phyloP scores from a whole-genome alignment of 2,888 invertebrate genomes.

The Agrypnus murinus region DNA sequence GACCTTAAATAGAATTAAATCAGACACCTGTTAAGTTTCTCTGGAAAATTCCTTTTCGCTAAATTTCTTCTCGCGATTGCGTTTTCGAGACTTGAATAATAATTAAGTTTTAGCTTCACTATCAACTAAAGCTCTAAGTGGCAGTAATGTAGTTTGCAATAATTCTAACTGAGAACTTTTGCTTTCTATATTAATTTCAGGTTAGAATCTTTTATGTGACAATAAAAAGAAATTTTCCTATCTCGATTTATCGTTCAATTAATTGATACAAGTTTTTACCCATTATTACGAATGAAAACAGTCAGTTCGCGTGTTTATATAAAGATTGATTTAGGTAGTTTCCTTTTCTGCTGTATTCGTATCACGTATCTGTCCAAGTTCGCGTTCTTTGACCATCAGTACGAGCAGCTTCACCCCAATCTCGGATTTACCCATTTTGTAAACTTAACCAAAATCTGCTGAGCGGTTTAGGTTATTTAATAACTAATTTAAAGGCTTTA shows the following conservation, averaged over 20 bases:
- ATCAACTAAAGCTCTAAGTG: slow-evolving; percentile 13
- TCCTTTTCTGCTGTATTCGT: slow-evolving; percentile 1
- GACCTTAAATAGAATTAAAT: slow-evolving; percentile 29
- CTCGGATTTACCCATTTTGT: slow-evolving; percentile 3
- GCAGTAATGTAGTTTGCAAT: slow-evolving; percentile 1
- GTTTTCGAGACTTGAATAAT: slow-evolving; percentile 25
- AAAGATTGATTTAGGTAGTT: slow-evolving; percentile 25
- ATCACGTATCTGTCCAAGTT: slow-evolving; percentile 20
- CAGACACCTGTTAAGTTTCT: slow-evolving; percentile 19
- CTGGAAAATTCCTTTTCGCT: slow-evolving; percentile 21
- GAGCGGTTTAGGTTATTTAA: background rate
- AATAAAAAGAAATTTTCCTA: no score
- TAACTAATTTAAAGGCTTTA: no score
- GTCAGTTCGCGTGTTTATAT: background rate
- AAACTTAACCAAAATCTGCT: slow-evolving; percentile 15
- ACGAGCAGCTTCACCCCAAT: background rate
- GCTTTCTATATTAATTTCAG: background rate
- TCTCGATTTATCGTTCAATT: background rate
- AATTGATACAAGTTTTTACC: background rate
- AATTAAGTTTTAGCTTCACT: slow-evolving; percentile 23
- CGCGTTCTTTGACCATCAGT: slow-evolving; percentile 14
- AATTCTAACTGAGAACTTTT: background rate
- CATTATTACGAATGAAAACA: slow-evolving; percentile 7
- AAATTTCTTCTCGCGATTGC: slow-evolving; percentile 23
- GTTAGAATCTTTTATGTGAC: no score